Base-by-base conservation (phyloP, 2,113 vertebrate genomes). In the Megalops atlanticus region DNA sequence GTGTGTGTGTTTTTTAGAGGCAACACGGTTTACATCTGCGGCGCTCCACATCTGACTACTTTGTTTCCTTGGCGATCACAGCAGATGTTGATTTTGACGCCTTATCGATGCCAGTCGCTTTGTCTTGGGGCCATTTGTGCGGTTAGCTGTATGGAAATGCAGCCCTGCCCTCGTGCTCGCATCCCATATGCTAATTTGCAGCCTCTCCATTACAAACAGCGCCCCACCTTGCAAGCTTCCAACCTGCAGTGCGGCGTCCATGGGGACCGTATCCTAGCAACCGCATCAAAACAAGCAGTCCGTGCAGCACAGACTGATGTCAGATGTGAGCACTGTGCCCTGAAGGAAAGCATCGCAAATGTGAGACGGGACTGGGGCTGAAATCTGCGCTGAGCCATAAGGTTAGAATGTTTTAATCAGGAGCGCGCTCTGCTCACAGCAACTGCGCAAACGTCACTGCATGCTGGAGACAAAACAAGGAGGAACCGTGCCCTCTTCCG, bases 61-160 rank as follows among this genome's bases (percentile, higher is more conserved):
- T 35, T 47, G 35, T 72, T 71, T 72, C 40, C 78, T 72, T 79
- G 78, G 21, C 58, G 45, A 79, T 49, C 24, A 40, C 72, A 71
- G 72, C 18, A 10, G 27, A 16, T 35, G 58, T 64, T 64, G 1
- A 24, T 72, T 72, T 38, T 72, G 36, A 18, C 27, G 70, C 71
- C 49, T 24, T 38, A 38, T 39, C 16, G 8, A 64, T 64, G n/a
- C n/a, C 58, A 64, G 58, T n/a, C 58, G 12, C 8, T 8, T 64
- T 31, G 58, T 64, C 58, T 31, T 64, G 58, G 27, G n/a, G 49
- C 14, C 49, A 18, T 16, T 52, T 18, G 49, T 52, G 10, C 15
- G 18, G 27, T 72, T 71, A 79, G 78, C 58, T 43, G 31, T 71
- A n/a, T n/a, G 38, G 54, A 69, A 18, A 21, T 2, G 38, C 35